A percentile compares a stretch with the other conserved stretches of the same genome.
Evolutionary conservation across 30 jellyfish, hydroid and myxozoan genomes (phyloP).

Genomic region (Aurelia coerulea): DNA sequence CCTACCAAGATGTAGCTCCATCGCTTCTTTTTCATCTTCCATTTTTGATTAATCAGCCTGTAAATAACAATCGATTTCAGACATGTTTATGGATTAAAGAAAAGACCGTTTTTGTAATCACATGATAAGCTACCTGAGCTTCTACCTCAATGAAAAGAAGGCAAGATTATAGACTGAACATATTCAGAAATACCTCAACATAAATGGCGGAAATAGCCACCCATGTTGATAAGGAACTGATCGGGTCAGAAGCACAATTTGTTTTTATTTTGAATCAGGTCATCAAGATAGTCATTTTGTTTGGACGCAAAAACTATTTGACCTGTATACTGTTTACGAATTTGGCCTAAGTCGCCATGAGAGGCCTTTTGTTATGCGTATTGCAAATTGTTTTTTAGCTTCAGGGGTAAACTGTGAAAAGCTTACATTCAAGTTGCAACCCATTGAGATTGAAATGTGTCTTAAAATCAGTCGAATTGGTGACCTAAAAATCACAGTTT

Average conservation of each 20-base stretch:
- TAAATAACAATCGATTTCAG: too few species aligned
- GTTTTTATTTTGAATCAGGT: conserved; percentile 36
- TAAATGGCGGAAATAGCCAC: conserved; percentile 21
- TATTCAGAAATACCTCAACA: background rate
- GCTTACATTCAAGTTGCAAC: conserved; percentile 23
- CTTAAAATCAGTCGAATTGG: conserved; percentile 10
- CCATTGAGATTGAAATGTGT: conserved; percentile 52
- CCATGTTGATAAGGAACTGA: conserved; percentile 18
- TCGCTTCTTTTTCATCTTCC: too few species aligned
- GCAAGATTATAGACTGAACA: background rate
- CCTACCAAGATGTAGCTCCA: too few species aligned
- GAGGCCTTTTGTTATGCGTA: conserved; percentile 43
- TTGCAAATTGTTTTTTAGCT: conserved; percentile 39
- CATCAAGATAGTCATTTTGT: conserved; percentile 23
- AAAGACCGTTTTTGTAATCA: too few species aligned
- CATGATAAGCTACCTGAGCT: background rate
- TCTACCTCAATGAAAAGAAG: background rate
- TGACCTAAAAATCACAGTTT: conserved; percentile 45
- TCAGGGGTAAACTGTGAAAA: conserved; percentile 62
- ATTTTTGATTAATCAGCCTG: too few species aligned
- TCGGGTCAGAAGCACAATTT: conserved; percentile 20
- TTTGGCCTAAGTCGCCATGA: conserved; percentile 54
- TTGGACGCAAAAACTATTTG: conserved; percentile 28
- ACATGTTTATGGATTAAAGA: too few species aligned
- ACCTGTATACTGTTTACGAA: conserved; percentile 42